phyloP scores from a whole-genome alignment of 2,113 vertebrate species.

The Petroica traversi region DNA sequence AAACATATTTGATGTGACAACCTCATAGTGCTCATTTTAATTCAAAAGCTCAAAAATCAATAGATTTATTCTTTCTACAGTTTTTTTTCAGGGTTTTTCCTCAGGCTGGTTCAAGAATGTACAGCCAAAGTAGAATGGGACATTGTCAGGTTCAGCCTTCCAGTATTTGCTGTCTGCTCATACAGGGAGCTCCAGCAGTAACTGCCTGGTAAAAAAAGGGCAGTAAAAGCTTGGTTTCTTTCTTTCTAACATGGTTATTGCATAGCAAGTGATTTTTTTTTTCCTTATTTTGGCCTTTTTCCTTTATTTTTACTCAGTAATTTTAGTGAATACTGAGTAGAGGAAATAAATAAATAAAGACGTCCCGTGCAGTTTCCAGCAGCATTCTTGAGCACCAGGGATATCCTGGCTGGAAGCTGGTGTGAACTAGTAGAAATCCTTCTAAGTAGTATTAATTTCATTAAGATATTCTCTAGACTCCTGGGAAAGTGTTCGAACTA shows the following conservation, averaged over 20 bases:
- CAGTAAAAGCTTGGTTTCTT: neutral
- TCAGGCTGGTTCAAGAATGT: neutral
- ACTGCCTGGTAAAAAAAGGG: neutral
- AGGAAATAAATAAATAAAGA: neutral
- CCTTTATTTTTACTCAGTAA: neutral
- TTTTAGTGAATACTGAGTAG: neutral
- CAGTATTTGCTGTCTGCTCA: neutral
- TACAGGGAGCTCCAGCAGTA: neutral
- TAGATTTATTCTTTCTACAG: neutral
- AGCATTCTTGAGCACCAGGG: neutral
- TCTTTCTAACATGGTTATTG: neutral
- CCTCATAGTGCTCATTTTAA: neutral
- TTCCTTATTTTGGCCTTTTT: neutral
- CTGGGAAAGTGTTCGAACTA: neutral
- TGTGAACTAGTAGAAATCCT: neutral
- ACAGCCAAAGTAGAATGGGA: neutral
- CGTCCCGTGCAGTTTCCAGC: neutral
- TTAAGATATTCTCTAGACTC: neutral
- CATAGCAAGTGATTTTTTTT: neutral
- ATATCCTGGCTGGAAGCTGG: neutral
- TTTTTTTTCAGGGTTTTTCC: neutral
- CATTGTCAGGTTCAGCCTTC: neutral
- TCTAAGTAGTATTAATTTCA: neutral
- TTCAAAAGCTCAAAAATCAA: neutral
- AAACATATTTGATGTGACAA: neutral